A percentile compares a stretch with the other conserved stretches of the same genome.
These are phyloP conservation scores for Aleiodes alternator DNA, from an alignment of 2,888 invertebrate species.

Conservation along the genomic window DNA sequence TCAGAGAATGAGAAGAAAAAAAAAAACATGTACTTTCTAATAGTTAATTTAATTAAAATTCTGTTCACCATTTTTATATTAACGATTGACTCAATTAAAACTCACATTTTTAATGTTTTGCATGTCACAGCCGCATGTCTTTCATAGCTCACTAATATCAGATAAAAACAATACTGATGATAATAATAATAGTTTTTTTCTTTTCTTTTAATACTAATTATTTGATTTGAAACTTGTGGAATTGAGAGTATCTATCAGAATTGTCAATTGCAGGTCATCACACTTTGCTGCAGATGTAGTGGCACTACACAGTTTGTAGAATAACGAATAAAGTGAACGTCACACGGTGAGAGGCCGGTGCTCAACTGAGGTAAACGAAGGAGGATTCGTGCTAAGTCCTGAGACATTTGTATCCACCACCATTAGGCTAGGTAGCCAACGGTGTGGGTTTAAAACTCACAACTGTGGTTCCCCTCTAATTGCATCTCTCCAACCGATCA, in stretches of 20 bases:
- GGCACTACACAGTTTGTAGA: constrained; percentile 29
- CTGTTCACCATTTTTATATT: neutral
- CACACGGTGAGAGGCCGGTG: constrained; percentile 71
- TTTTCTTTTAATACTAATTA: neutral
- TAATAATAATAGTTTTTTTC: neutral
- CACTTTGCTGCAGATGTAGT: constrained; percentile 9
- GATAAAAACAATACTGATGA: neutral
- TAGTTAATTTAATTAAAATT: constrained; percentile 14
- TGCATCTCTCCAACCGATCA: neutral
- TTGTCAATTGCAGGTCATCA: neutral
- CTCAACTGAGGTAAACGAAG: constrained; percentile 66
- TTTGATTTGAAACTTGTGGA: neutral
- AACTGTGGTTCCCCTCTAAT: constrained; percentile 19
- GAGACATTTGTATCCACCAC: constrained; percentile 66
- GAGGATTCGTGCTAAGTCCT: constrained; percentile 66
- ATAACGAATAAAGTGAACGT: constrained; percentile 49
- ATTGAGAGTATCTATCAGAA: neutral
- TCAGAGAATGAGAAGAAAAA: neutral
- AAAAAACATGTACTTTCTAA: constrained; percentile 13
- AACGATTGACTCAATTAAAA: constrained; percentile 41
- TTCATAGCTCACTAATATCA: constrained; percentile 56
- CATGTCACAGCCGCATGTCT: constrained; percentile 66
- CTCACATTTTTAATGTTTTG: constrained; percentile 67
- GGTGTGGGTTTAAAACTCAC: constrained; percentile 39
- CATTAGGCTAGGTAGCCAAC: constrained; percentile 47